Base-by-base conservation (phyloP, 1,140 invertebrate genomes). In the Cephus cinctus region DNA sequence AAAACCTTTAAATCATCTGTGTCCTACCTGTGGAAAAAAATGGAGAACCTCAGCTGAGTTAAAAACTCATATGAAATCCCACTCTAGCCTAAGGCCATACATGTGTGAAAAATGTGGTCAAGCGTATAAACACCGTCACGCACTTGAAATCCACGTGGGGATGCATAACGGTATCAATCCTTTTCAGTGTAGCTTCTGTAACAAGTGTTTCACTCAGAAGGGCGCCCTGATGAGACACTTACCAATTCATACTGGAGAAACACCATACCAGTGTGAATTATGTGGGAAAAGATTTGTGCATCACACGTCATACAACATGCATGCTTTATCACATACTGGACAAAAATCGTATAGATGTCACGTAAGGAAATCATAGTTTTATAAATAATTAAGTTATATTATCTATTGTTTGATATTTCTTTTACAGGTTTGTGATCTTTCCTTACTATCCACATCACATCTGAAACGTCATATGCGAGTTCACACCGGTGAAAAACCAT, bases 191-290 rank as follows among this genome's bases (percentile, higher is more conserved):
- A 77, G 78, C 43, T 81, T 84, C 63, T 92, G 89, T 66, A 83
- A 83, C n/a, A 92, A 92, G 68, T 78, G 80, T 49, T 88, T 88
- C 57, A 85, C 84, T 1, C 85, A 86, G 45, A 87, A 87, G 67
- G 80, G 79, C 3, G 82, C 82, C 2, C 65, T 87, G 18, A 78
- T 80, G 56, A 77, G 85, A 57, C 85, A 87, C 59, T 75, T 84
- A 55, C 80, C 82, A 9, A 83, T 86, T 44, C 85, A 87, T 61
- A 86, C 83, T 0, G 83, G 83, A 8, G 84, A 85, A 66, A 79
- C 80, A 6, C 83, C 81, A 16, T 84, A 82, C 64, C 80, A 82
- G 74, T 86, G 84, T 63, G 83, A 85, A 61, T 57, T 82, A 39
- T 87, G 84, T 75, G 83, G 83, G 22, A 86, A 86, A 73, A 79